Evolutionary conservation across 2,888 invertebrate species (phyloP), one percentile per base, ranked within the genome.

Genomic region (Icerya purchasi): DNA sequence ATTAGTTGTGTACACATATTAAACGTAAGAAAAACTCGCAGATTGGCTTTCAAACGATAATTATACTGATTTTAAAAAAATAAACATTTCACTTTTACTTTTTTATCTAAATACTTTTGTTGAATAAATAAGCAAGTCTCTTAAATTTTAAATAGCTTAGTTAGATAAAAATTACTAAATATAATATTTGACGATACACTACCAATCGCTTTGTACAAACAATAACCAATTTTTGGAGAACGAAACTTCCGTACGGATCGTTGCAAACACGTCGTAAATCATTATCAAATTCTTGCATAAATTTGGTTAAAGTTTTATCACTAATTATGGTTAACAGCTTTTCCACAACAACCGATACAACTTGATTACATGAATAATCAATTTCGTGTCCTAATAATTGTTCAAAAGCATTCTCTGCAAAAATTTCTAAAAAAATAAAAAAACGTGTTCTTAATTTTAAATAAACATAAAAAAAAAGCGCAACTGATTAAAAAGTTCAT

Each of bases 241-340:
- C 83, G 68, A 87, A 86, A 61, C 86, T 86, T 0, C 84, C 83
- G 70, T 82, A 89, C 63, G 78, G 77, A 68, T 90, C 86, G 0
- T 80, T 79, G 64, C 83, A 83, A 3, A 86, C 71, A 5, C 78
- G 80, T 24, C 90, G 75, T 24, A 89, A 70, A 54, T 81, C 80
- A 1, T 79, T 75, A 18, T 76, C 74, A 57, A 89, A 77, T 1
- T 77, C 76, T 2, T 75, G 73, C 19, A 81, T 77, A 66, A 79
- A 83, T 2, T 79, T 74, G 63, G 81, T 76, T 19, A 89, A 69
- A 59, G 78, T 76, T 56, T 77, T 75, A 1, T 80, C 74, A 62
- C 77, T 78, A 1, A 83, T 78, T 62, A 78, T 81, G 0, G 83
- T 83, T 0, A 89, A 70, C 0, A 89, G 72, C n/a, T 78, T 75